These are phyloP conservation scores for Gymnorhina tibicen DNA, from an alignment of 2,113 vertebrate genomes.

Conservation along the genomic window DNA sequence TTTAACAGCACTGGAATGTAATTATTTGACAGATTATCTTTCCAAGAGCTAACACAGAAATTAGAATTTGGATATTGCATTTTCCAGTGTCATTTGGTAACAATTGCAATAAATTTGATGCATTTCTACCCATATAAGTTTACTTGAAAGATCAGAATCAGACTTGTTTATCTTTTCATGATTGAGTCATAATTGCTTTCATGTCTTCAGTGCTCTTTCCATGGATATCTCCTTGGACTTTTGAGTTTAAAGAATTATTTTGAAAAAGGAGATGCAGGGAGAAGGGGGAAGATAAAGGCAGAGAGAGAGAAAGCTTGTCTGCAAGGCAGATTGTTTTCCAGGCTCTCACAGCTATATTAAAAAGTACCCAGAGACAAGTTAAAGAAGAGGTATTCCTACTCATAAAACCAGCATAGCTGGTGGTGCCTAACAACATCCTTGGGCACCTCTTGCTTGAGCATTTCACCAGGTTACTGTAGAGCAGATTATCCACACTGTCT, in stretches of 20 bases:
- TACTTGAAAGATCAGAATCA: conserved; percentile 4
- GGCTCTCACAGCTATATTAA: neutral
- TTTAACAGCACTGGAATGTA: neutral
- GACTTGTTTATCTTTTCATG: neutral
- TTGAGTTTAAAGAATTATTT: neutral
- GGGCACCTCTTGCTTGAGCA: neutral
- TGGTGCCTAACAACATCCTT: neutral
- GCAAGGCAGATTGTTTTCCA: neutral
- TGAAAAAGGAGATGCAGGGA: neutral
- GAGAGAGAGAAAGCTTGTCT: neutral
- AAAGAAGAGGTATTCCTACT: conserved; percentile 1
- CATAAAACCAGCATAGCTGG: neutral
- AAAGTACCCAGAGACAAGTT: conserved; percentile 13
- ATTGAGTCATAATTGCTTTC: neutral
- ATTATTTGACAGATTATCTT: neutral
- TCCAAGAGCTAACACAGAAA: neutral
- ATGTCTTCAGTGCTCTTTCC: neutral
- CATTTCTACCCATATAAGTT: neutral
- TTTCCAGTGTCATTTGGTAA: neutral
- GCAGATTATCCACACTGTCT: accelerated
- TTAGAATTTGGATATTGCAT: neutral
- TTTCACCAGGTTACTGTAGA: neutral
- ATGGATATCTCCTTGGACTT: neutral
- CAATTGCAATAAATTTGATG: neutral
- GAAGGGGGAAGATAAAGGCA: neutral